Conservation (phyloP, 2,888 invertebrate genomes). For the Autographa pulchrina region DNA sequence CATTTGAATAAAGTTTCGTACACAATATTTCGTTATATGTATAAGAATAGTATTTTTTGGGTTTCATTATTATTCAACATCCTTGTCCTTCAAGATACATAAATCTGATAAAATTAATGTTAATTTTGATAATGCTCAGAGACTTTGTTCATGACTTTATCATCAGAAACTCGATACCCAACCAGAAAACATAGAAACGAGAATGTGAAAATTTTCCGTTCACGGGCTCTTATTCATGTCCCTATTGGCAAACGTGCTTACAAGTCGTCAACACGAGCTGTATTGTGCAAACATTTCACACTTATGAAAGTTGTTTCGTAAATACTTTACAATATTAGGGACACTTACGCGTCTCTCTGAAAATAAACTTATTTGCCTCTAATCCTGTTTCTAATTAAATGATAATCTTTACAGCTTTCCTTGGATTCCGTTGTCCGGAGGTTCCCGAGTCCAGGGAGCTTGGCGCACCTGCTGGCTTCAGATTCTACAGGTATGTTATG, state of each 20-base stretch:
- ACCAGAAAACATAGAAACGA: neutral
- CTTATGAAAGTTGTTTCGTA: constrained; percentile 50
- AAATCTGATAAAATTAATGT: too few relatives aligned
- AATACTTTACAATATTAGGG: constrained; percentile 23
- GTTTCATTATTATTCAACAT: constrained; percentile 25
- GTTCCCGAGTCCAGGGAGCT: constrained; percentile 81
- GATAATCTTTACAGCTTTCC: constrained; percentile 89
- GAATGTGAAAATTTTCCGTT: neutral
- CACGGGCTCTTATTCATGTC: constrained; percentile 9
- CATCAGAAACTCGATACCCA: neutral
- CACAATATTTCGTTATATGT: neutral
- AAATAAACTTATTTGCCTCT: neutral
- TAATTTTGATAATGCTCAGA: too few relatives aligned
- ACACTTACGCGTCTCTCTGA: constrained; percentile 20
- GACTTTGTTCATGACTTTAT: neutral
- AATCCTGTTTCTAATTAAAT: neutral
- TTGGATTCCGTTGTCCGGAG: constrained; percentile 95
- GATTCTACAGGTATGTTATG: constrained; percentile 80
- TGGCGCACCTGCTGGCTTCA: constrained; percentile 82
- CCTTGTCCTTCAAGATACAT: neutral
- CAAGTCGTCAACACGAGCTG: constrained; percentile 22
- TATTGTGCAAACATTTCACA: constrained; percentile 51
- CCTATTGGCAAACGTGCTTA: constrained; percentile 30
- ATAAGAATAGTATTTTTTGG: constrained; percentile 7
- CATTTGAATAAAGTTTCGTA: too few relatives aligned